Percentiles rank a stretch among this genome's conserved stretches.
phyloP scores from a whole-genome alignment of 2,888 invertebrate species.

The Pegoplata infirma region DNA sequence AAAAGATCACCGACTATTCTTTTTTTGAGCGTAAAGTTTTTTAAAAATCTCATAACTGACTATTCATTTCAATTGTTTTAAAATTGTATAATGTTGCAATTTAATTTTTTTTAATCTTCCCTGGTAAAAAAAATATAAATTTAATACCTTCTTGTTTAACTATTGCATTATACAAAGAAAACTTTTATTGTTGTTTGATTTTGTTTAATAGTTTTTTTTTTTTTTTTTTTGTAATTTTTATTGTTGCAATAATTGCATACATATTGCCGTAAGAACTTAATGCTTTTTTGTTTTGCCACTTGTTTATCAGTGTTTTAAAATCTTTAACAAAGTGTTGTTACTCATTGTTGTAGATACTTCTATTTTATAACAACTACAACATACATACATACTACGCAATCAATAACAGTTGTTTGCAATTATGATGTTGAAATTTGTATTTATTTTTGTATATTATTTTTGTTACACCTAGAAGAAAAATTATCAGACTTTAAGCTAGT shows the following conservation, averaged over 20 bases:
- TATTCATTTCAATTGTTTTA: constrained; percentile 13
- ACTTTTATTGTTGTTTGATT: constrained; percentile 17
- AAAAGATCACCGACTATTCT: not conserved
- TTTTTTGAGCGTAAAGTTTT: not conserved
- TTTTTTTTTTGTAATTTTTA: not conserved
- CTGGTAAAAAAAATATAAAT: constrained; percentile 12
- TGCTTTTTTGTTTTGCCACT: constrained; percentile 16
- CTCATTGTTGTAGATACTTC: constrained; percentile 15
- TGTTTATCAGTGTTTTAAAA: constrained; percentile 32
- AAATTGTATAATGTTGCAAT: constrained; percentile 5
- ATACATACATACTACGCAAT: not conserved
- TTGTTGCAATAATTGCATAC: constrained; percentile 17
- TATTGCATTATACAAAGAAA: constrained; percentile 17
- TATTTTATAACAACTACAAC: not conserved
- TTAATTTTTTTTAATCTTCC: constrained; percentile 4
- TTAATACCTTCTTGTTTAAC: constrained; percentile 20
- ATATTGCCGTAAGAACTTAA: not conserved
- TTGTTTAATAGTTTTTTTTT: constrained; percentile 1
- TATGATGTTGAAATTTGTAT: constrained; percentile 30
- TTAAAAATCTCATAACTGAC: not conserved
- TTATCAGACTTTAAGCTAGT: too few species aligned
- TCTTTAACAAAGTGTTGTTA: constrained; percentile 23
- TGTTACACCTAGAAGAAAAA: too few species aligned
- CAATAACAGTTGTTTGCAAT: not conserved
- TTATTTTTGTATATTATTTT: too few species aligned